Evolutionary conservation across 2,113 vertebrate genomes (phyloP).

Genomic region (Siniperca knerii): DNA sequence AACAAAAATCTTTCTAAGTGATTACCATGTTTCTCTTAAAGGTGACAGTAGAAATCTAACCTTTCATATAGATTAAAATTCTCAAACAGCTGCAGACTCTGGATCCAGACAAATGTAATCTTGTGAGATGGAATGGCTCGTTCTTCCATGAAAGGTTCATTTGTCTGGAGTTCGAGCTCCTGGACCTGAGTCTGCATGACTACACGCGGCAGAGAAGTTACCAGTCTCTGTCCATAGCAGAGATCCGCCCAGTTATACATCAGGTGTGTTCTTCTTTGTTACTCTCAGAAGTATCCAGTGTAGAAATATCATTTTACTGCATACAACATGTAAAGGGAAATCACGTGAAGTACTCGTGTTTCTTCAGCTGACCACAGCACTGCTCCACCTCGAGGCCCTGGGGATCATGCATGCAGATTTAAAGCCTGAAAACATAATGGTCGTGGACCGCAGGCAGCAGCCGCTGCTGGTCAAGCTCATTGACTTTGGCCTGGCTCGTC

Average conservation of each 20-base stretch:
- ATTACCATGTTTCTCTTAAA: neutral
- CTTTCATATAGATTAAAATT: conserved; percentile 8
- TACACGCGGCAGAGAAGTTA: neutral
- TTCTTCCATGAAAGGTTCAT: neutral
- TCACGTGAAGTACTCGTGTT: neutral
- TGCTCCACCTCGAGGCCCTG: conserved; percentile 1
- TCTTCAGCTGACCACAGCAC: conserved; percentile 8
- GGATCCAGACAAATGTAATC: neutral
- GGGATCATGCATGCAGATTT: neutral
- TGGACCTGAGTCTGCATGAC: neutral
- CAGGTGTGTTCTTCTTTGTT: conserved; percentile 1
- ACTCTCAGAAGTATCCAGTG: neutral
- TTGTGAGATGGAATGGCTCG: neutral
- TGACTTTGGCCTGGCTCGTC: conserved; percentile 21
- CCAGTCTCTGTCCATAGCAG: neutral
- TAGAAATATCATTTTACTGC: neutral
- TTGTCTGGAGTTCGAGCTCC: conserved; percentile 11
- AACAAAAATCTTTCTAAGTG: neutral
- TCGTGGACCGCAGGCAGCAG: neutral
- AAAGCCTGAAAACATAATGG: conserved; percentile 17
- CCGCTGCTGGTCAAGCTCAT: conserved; percentile 8
- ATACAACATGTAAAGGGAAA: neutral
- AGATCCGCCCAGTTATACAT: conserved; percentile 1
- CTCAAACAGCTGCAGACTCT: neutral
- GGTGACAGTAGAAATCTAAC: neutral